Evolutionary conservation across 2,797 vertebrate genomes (phyloP).

Genomic region (Danio aesculapii): DNA sequence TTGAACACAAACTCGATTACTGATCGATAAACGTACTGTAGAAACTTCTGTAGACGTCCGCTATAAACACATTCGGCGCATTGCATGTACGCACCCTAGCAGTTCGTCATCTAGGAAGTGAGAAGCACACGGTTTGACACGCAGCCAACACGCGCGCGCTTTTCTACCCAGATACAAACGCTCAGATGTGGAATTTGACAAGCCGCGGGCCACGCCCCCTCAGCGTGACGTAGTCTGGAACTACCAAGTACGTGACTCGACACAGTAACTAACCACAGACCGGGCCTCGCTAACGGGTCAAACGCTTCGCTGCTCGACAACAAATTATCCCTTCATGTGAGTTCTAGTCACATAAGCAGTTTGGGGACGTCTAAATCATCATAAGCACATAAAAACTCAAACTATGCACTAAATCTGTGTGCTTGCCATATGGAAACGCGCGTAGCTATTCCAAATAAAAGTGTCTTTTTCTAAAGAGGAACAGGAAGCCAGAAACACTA

Average conservation of each 20-base stretch:
- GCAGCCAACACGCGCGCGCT: not conserved
- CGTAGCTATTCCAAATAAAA: slow-evolving; percentile 56
- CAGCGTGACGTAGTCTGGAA: slow-evolving; percentile 36
- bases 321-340: not conserved
- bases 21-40: too few relatives aligned
- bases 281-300: slow-evolving; percentile 11
- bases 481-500: slow-evolving; percentile 83
- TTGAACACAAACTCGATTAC: too few relatives aligned
- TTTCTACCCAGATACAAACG: slow-evolving; percentile 58
- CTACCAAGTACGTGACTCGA: slow-evolving; percentile 61
- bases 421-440: not conserved
- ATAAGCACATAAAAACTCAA: too few relatives aligned
- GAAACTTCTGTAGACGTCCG: too few relatives aligned
- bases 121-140: not conserved
- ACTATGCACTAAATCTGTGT: not conserved
- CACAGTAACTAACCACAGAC: slow-evolving; percentile 46
- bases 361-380: not conserved
- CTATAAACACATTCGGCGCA: too few relatives aligned
- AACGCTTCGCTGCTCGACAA: not conserved
- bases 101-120: not conserved
- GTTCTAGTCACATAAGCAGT: too few relatives aligned
- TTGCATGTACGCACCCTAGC: too few relatives aligned
- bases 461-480: slow-evolving; percentile 73
- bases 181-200: not conserved
- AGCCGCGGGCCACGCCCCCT: slow-evolving; percentile 48